Percentiles rank a stretch among this genome's conserved stretches.
Evolutionary conservation across 2,888 invertebrate genomes (phyloP).

Genomic region (Drepana falcataria): DNA sequence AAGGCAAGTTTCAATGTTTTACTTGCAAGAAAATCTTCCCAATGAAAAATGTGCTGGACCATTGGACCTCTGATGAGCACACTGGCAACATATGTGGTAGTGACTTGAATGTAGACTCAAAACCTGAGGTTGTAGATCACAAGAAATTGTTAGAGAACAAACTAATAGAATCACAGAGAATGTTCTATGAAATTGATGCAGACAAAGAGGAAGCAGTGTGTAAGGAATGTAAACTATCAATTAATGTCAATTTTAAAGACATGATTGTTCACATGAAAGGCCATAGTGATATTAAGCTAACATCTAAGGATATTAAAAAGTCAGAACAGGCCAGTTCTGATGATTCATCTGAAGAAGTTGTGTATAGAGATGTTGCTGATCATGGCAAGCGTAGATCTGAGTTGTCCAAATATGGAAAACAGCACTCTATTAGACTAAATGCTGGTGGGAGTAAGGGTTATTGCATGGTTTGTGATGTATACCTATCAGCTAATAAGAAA

Average conservation of each 20-base stretch:
- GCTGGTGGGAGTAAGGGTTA: conserved; percentile 42
- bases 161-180: conserved; percentile 21
- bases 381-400: conserved; percentile 40
- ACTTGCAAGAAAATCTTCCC: conserved; percentile 33
- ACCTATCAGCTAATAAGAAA: conserved; percentile 31
- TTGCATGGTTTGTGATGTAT: conserved; percentile 43
- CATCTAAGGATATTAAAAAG: background rate
- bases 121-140: conserved; percentile 3
- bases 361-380: conserved; percentile 19
- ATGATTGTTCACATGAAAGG: conserved; percentile 26
- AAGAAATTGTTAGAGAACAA: conserved; percentile 16
- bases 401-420: conserved; percentile 38
- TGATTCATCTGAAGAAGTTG: conserved; percentile 11
- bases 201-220: conserved; percentile 29
- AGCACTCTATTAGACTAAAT: conserved; percentile 44
- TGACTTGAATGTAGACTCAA: conserved; percentile 1
- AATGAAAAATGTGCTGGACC: conserved; percentile 15
- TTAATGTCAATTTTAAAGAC: conserved; percentile 19
- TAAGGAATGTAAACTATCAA: conserved; percentile 28
- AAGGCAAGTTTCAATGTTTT: conserved; percentile 41
- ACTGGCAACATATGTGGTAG: background rate
- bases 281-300: conserved; percentile 9
- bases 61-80: conserved; percentile 19
- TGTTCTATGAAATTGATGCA: conserved; percentile 29
- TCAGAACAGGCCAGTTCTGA: background rate